Percentiles rank a stretch among this genome's conserved stretches.
Evolutionary conservation across 2,888 invertebrate species (phyloP).

Genomic region (Drosophila percnosoma): DNA sequence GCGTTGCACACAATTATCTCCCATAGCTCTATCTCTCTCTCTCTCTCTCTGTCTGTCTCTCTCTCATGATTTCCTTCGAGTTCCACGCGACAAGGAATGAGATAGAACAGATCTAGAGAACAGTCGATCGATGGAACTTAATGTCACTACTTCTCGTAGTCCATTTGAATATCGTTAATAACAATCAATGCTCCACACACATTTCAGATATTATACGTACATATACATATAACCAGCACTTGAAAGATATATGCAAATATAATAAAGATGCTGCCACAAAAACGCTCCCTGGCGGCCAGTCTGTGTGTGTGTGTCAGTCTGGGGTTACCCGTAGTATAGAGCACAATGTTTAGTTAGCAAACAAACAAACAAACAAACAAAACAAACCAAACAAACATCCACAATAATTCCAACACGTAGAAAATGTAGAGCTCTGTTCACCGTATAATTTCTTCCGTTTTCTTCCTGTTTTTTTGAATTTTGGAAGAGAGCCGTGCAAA

Average conservation of each 20-base stretch:
- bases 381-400: slow-evolving; percentile 6
- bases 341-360: slow-evolving; percentile 16
- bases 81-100: slow-evolving; percentile 14
- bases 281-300: slow-evolving; percentile 52
- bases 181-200: slow-evolving; percentile 32
- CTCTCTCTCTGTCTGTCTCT: slow-evolving; percentile 7
- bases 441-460: slow-evolving; percentile 17
- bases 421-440: slow-evolving; percentile 22
- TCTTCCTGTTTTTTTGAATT: slow-evolving; percentile 23
- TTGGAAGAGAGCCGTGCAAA: slow-evolving; percentile 56
- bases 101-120: slow-evolving; percentile 23
- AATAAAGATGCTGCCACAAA: slow-evolving; percentile 51
- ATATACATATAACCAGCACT: slow-evolving; percentile 37
- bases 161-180: slow-evolving; percentile 45
- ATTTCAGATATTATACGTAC: slow-evolving; percentile 13
- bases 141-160: slow-evolving; percentile 38
- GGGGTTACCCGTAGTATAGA: slow-evolving; percentile 42
- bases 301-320: slow-evolving; percentile 38
- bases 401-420: slow-evolving; percentile 12
- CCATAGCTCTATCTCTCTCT: slow-evolving; percentile 13
- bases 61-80: slow-evolving; percentile 24
- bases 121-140: slow-evolving; percentile 37
- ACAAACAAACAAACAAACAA: slow-evolving; percentile 13
- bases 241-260: slow-evolving; percentile 70
- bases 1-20: slow-evolving; percentile 74